Conservation (phyloP, 2,113 vertebrate species). For the Maccullochella peelii region DNA sequence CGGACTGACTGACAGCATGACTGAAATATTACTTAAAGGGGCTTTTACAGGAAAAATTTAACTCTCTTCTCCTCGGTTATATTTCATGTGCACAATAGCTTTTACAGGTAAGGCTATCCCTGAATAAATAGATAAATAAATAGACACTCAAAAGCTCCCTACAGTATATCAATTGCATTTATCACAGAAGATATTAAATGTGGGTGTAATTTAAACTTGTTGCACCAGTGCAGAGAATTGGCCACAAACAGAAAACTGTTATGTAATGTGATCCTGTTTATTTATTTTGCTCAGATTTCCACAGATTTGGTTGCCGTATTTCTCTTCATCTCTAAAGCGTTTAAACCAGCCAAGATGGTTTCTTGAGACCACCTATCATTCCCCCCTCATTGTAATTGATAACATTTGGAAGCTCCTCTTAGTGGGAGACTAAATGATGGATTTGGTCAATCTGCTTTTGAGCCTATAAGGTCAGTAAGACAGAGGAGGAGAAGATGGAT, state of each 20-base stretch:
- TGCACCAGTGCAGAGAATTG: conserved; percentile 14
- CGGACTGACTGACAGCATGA: background rate
- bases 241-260: background rate
- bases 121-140: background rate
- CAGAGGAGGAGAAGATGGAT: conserved; percentile 44
- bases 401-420: conserved; percentile 40
- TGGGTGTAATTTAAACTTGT: conserved; percentile 6
- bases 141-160: background rate
- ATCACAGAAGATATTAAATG: conserved; percentile 2
- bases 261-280: conserved; percentile 10
- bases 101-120: background rate
- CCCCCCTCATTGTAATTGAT: conserved; percentile 31
- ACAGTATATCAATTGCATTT: conserved; percentile 6
- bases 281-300: conserved; percentile 17
- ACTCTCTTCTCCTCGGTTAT: background rate
- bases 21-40: background rate
- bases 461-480: conserved; percentile 7
- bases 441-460: conserved; percentile 43
- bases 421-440: conserved; percentile 40
- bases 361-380: conserved; percentile 27
- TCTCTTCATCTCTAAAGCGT: conserved; percentile 7
- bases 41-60: background rate
- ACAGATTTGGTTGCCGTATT: conserved; percentile 1
- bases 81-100: background rate
- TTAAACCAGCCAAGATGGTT: conserved; percentile 25